Evolutionary conservation across 2,113 vertebrate species (phyloP), one percentile per base, ranked within the genome.

Genomic region (Rhodinocichla rosea): DNA sequence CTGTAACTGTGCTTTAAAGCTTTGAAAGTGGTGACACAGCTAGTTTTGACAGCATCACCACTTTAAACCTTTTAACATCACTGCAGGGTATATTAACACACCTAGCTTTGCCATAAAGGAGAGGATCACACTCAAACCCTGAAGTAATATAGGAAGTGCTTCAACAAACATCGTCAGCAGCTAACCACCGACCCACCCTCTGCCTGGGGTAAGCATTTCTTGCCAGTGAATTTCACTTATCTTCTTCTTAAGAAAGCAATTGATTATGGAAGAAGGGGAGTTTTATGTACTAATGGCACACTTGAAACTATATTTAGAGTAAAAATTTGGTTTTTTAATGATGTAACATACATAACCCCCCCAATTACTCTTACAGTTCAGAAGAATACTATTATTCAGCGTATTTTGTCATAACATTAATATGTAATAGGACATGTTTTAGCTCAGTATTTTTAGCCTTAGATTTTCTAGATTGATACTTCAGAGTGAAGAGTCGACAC

Each of bases 51-150:
- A 85, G 24, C 64, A 81, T 74, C 67, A 65, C 59, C 22, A 21
- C 64, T 93, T 83, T 49, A 95, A 77, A 39, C 52, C 78, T 94
- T 90, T 93, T 88, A 94, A 93, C 68, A 44, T 57, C 75, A 77
- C 85, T 83, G 39, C 75, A 83, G 68, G 73, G 28, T 92, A 37
- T 49, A 77, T 94, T 91, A 92, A 67, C 59, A 63, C 44, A 94
- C 35, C 26, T 40, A 60, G 60, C 35, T 79, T 90, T 90, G 35
- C 60, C 20, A 5, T 63, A 77, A 90, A 86, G n/a, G 37, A 83
- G 37, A 88, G 17, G n/a, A 83, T 96, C 85, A 68, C 19, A 37
- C 68, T 90, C 42, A 75, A 59, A 94, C 33, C 33, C 68, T 86
- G 47, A 83, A 77, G 82, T 77, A 94, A 87, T 89, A 85, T 42